Percentiles rank a stretch among this genome's conserved stretches.
Conservation (phyloP, 1,140 invertebrate genomes). For the Apocrypta bakeri region DNA sequence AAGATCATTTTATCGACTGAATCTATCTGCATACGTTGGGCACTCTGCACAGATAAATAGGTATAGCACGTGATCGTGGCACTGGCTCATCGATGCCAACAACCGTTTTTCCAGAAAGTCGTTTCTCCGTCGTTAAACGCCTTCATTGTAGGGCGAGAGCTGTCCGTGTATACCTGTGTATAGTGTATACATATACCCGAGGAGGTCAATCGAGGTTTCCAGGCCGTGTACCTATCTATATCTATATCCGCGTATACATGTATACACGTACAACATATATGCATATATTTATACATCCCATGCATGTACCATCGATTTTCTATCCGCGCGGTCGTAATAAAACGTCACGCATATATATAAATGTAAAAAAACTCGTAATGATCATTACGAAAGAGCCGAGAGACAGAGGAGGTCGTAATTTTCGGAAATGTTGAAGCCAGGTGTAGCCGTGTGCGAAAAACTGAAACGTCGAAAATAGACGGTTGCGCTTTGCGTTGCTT, state of each 20-base stretch:
- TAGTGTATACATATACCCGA: neutral
- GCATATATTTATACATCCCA: too few species aligned
- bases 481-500: neutral
- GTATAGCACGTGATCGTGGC: neutral
- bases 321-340: neutral
- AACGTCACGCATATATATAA: neutral
- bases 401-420: neutral
- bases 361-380: too few species aligned
- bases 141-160: neutral
- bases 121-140: neutral
- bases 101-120: neutral
- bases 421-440: neutral
- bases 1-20: too few species aligned
- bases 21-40: too few species aligned
- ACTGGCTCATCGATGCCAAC: neutral
- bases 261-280: too few species aligned
- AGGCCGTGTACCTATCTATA: neutral
- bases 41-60: neutral
- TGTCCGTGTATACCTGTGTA: neutral
- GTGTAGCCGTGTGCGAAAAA: neutral
- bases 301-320: neutral
- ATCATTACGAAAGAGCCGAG: too few species aligned
- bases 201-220: slow-evolving; percentile 1
- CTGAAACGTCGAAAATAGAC: slow-evolving; percentile 1
- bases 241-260: neutral